Base-by-base conservation (phyloP, 1,140 invertebrate species). In the Scaptodrosophila lebanonensis region DNA sequence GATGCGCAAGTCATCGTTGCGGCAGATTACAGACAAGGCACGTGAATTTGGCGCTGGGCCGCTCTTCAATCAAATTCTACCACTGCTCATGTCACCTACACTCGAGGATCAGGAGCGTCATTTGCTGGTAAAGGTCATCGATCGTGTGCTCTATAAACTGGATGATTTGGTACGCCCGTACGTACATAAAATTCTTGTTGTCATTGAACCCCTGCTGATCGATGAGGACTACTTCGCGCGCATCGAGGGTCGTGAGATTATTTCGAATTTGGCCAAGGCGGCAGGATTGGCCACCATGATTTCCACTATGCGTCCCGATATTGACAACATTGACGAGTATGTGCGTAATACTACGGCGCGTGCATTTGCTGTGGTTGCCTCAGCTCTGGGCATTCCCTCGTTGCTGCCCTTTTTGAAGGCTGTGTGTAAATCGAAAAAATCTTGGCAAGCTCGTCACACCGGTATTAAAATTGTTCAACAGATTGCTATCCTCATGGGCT, bases 201-300 rank as follows among this genome's bases (percentile, higher is more conserved):
- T 99, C 1, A 99, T 99, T 87, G 98, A 99, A 89, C 98, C 98
- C 0, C 88, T 99, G 22, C 88, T 99, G 3, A 99, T 99, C 87
- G 98, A 99, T 87, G 98, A 99, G 91, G 98, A 99, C 89, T 99
- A 99, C 87, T 99, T 99, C 88, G 98, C 98, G 30, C 93, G 98
- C 86, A 98, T 99, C 3, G 98, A 99, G 89, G 98, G 98, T 45
- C 91, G 98, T 86, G 98, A 99, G 88, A 99, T 99, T 60, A 99
- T 99, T 79, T 99, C 98, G 0, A 99, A 99, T 89, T 89, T 99
- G 70, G 98, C 98, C 0, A 99, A 99, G 89, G 98, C 98, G 12
- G 98, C 98, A n/a, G 98, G 98, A 54, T 89, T 99, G 17, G 98
- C 98, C 0, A 99, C 98, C 5, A 99, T 99, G 98, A 99, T 99